Base-by-base conservation (phyloP, 2,113 vertebrate species). In the Diphyllodes magnificus region DNA sequence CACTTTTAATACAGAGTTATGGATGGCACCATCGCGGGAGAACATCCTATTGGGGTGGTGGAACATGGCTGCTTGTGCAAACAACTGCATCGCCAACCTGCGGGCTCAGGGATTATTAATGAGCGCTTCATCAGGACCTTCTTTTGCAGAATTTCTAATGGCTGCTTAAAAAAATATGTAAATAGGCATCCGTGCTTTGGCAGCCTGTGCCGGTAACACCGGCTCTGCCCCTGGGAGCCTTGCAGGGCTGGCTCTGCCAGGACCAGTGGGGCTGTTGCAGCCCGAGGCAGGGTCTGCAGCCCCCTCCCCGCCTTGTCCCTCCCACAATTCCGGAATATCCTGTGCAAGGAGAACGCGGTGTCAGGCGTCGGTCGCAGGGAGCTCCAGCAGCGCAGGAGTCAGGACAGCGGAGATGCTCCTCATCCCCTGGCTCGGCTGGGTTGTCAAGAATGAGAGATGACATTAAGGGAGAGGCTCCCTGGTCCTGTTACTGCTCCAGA, bases 1-100 rank as follows among this genome's bases (percentile, higher is more conserved):
- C 94, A 76, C 88, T 80, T 81, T 80, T 96, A 96, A 84, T 93
- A 57, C 5, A 44, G 86, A 88, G 61, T 92, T 97, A 91, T 71
- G 93, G 95, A 91, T 86, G 92, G 94, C 57, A 57, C 88, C 57
- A 12, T 93, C 4, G 35, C 3, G 7, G 56, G 35, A 47, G 87
- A 6, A 66, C 61, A 19, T 24, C 35, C 63, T 45, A 1, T 28
- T 65, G 31, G 69, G 60, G 23, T 6, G 21, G 68, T 51, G 18
- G 33, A 68, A 39, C 76, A 20, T 2, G n/a, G 18, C 72, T 42
- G 37, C 50, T 8, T 24, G 27, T 49, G 49, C 24, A 39, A 80
- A 70, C 91, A 70, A 20, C 25, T 30, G 81, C 51, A 12, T 40
- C 40, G 5, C 50, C 7, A 39, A 5, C 31, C 21, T 0, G 13